Evolutionary conservation across 1,140 invertebrate species (phyloP).

Genomic region (Octopus bimaculoides): DNA sequence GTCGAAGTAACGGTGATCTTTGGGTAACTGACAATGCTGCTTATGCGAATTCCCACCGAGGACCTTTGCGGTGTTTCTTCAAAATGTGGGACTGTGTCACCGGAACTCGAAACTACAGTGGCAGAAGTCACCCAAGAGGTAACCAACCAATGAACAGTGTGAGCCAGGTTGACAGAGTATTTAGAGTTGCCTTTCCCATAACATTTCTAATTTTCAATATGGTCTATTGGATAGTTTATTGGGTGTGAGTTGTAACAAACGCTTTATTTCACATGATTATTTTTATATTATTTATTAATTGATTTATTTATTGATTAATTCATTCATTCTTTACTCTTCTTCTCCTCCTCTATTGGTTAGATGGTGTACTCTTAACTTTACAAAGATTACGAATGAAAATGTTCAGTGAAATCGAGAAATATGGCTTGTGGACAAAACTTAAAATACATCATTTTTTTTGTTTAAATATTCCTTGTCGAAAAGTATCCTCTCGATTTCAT

Average conservation of each 20-base stretch:
- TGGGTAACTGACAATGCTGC: background rate
- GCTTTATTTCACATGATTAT: no score
- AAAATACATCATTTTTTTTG: no score
- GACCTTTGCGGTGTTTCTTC: background rate
- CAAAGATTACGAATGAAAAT: no score
- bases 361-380: no score
- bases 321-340: no score
- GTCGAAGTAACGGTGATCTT: background rate
- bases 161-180: background rate
- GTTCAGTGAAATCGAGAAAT: no score
- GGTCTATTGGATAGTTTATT: slow-evolving; percentile 3
- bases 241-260: background rate
- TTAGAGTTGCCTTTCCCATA: slow-evolving; percentile 1
- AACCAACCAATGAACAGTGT: slow-evolving; percentile 5
- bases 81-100: background rate
- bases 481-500: no score
- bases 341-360: no score
- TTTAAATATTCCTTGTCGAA: no score
- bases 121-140: background rate
- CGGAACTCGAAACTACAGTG: slow-evolving; percentile 7
- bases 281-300: no score
- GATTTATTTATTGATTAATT: no score
- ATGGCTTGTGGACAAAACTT: no score
- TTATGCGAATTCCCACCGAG: background rate
- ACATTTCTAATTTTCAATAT: slow-evolving; percentile 8